A percentile compares a stretch with the other conserved stretches of the same genome.
phyloP scores from a whole-genome alignment of 2,888 invertebrate genomes.

The Lacanobia oleracea region DNA sequence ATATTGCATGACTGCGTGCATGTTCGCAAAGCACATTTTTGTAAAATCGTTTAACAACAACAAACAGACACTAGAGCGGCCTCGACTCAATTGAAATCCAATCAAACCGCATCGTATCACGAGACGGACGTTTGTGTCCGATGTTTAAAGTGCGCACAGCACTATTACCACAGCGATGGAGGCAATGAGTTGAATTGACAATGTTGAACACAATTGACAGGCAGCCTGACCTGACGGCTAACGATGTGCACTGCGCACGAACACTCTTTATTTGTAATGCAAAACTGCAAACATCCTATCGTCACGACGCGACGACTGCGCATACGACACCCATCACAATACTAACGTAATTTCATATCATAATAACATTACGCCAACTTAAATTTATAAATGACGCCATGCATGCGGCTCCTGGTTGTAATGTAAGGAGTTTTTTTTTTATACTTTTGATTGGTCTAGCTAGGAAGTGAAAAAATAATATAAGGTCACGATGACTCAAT shows the following conservation, averaged over 20 bases:
- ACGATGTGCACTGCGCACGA: slow-evolving; percentile 74
- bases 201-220: slow-evolving; percentile 76
- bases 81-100: slow-evolving; percentile 78
- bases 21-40: slow-evolving; percentile 69
- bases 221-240: slow-evolving; percentile 74
- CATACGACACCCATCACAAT: slow-evolving; percentile 57
- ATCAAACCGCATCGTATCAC: slow-evolving; percentile 71
- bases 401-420: slow-evolving; percentile 31
- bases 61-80: slow-evolving; percentile 66
- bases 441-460: slow-evolving; percentile 52
- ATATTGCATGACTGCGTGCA: slow-evolving; percentile 73
- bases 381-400: slow-evolving; percentile 55
- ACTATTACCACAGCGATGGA: slow-evolving; percentile 72
- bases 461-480: slow-evolving; percentile 64
- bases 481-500: slow-evolving; percentile 65
- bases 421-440: slow-evolving; percentile 55
- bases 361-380: slow-evolving; percentile 33
- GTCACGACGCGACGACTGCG: slow-evolving; percentile 72
- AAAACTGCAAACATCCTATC: slow-evolving; percentile 82
- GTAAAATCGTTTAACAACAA: slow-evolving; percentile 70
- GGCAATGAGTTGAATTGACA: slow-evolving; percentile 78
- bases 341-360: slow-evolving; percentile 35
- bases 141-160: slow-evolving; percentile 68
- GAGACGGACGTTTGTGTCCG: slow-evolving; percentile 67
- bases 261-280: slow-evolving; percentile 83